phyloP scores from a whole-genome alignment of 1,140 invertebrate species.

The Brachionus paranguensis region DNA sequence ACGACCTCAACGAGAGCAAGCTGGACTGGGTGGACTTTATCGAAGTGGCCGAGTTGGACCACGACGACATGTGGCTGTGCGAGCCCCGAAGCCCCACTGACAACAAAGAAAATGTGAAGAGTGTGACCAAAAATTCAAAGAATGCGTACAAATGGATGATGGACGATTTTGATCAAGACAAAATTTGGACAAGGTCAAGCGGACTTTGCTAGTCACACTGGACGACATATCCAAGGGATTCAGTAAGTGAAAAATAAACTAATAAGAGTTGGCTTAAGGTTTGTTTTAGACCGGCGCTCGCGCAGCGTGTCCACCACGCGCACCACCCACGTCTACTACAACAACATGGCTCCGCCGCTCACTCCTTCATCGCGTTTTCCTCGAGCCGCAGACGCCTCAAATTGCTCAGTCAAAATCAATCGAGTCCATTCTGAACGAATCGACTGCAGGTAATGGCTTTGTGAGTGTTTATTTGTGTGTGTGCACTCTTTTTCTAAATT shows the following conservation, averaged over 20 bases:
- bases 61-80: conserved; percentile 2
- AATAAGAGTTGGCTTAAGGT: not conserved
- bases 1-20: not conserved
- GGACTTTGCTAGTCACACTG: not conserved
- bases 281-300: not conserved
- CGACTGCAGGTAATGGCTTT: not conserved
- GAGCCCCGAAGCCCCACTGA: not conserved
- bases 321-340: not conserved
- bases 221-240: conserved; percentile 31
- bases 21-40: not conserved
- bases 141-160: conserved; percentile 32
- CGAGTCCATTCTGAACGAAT: conserved; percentile 35
- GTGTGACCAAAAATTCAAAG: not conserved
- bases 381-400: not conserved
- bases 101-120: not conserved
- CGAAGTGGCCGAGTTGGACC: not conserved
- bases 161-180: conserved; percentile 26
- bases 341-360: not conserved
- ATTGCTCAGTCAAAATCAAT: conserved; percentile 31
- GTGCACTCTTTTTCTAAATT: not conserved
- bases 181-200: conserved; percentile 28
- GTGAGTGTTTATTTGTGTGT: no score
- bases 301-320: conserved; percentile 10
- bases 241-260: not conserved
- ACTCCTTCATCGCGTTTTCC: not conserved